Evolutionary conservation across 2,797 vertebrate genomes (phyloP).

Genomic region (Gallirallus australis): DNA sequence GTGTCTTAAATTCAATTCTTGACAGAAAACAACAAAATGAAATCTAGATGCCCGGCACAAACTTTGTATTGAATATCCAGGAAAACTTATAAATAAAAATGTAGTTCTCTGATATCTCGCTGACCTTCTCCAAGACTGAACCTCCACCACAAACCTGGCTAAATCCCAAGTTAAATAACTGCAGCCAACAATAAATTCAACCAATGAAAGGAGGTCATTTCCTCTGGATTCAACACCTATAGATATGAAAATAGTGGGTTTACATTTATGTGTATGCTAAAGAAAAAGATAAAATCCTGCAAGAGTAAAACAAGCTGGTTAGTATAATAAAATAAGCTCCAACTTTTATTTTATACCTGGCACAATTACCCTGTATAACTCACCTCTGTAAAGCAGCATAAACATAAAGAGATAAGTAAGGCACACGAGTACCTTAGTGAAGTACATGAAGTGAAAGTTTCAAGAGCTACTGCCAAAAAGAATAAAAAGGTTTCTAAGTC

Average conservation of each 20-base stretch:
- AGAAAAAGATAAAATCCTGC: not conserved
- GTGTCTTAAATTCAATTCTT: not conserved
- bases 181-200: not conserved
- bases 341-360: not conserved
- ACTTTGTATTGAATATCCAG: not conserved
- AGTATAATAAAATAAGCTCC: not conserved
- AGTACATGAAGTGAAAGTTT: not conserved
- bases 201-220: not conserved
- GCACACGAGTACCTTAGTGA: not conserved
- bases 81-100: not conserved
- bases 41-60: not conserved
- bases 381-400: not conserved
- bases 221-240: not conserved
- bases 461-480: not conserved
- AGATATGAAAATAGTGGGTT: not conserved
- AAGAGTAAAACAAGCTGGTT: not conserved
- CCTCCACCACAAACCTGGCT: not conserved
- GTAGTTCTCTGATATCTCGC: not conserved
- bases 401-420: not conserved
- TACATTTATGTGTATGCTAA: not conserved
- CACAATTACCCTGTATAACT: not conserved
- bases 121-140: not conserved
- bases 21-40: slow-evolving; percentile 2
- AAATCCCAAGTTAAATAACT: not conserved
- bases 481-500: not conserved